Conservation (phyloP, 92 coral and sea anemone species). For the Hydrozoanthus gracilis region DNA sequence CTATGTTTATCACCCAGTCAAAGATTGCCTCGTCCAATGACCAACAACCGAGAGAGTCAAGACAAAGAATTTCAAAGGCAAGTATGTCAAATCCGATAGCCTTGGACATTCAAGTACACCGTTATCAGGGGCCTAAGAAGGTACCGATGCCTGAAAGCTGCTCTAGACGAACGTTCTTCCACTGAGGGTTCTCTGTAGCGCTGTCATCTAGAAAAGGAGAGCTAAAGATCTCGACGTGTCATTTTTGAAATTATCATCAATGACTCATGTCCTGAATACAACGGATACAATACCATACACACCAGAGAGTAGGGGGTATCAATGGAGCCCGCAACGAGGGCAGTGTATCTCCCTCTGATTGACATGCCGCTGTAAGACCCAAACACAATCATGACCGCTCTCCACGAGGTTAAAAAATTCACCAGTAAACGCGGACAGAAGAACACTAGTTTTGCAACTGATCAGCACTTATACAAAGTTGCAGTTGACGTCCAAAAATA, state of each 20-base stretch:
- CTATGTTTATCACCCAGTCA: conserved; percentile 65
- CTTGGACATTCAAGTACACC: conserved; percentile 56
- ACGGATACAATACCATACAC: conserved; percentile 61
- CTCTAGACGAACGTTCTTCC: conserved; percentile 60
- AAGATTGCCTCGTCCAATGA: conserved; percentile 34
- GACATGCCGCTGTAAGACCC: conserved; percentile 65
- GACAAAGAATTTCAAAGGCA: conserved; percentile 56
- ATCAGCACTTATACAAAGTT: conserved; percentile 67
- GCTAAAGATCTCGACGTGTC: conserved; percentile 62
- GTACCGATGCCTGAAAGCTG: conserved; percentile 56
- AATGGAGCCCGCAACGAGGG: conserved; percentile 54
- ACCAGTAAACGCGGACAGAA: conserved; percentile 62
- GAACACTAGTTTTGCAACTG: conserved; percentile 52
- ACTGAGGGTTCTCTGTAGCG: conserved; percentile 63
- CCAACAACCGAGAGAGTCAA: conserved; percentile 51
- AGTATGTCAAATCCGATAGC: conserved; percentile 58
- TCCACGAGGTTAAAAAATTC: conserved; percentile 58
- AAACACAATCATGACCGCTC: conserved; percentile 69
- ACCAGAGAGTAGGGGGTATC: conserved; percentile 50
- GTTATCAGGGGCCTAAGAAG: conserved; percentile 73
- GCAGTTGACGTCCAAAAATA: conserved; percentile 57
- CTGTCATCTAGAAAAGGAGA: conserved; percentile 51
- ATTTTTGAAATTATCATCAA: conserved; percentile 46
- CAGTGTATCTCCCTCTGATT: conserved; percentile 60
- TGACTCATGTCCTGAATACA: conserved; percentile 62